Evolutionary conservation across 1,140 invertebrate species (phyloP), one percentile per base, ranked within the genome.

Genomic region (Drosophila lini): DNA sequence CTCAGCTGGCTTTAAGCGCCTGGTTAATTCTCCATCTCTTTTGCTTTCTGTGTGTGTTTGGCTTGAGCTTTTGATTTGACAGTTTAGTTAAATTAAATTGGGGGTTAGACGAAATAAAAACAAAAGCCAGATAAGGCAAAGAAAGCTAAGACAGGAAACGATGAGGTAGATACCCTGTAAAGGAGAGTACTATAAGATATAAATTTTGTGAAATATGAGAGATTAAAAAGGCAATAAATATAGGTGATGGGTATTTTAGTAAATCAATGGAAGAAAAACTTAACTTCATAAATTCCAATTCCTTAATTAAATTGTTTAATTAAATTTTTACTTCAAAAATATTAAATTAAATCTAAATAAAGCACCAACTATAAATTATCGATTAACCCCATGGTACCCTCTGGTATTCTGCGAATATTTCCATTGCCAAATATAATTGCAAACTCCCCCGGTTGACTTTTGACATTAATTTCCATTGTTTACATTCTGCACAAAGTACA

Each of bases 21-120:
- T 90, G 80, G 83, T 88, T 86, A 86, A 88, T 80, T 86, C 75
- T 69, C 62, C 15, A 25, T 68, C 47, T 55, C 38, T 5, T 13
- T 55, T n/a, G 19, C 22, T 22, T 41, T 47, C 16, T 34, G 73
- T 52, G 32, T 44, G 34, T 38, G 52, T 25, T 22, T 47, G 57
- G 52, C 64, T 75, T 74, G 75, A 86, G 84, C 83, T 88, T 90
- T 89, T 89, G 85, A 89, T 89, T 89, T 90, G 84, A 89, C 83
- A 88, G 80, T 90, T 89, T 84, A 85, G 84, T 84, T 78, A 85
- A 89, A 90, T 89, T 84, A 90, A 89, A 90, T 89, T 90, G 61
- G 80, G 61, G 78, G 62, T 64, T 61, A 71, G 68, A 62, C 48
- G 36, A 68, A 64, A 81, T 69, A 65, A 67, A 65, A 65, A 82